phyloP scores from a whole-genome alignment of 1,140 invertebrate genomes.

The Rhyacophila brunnea region DNA sequence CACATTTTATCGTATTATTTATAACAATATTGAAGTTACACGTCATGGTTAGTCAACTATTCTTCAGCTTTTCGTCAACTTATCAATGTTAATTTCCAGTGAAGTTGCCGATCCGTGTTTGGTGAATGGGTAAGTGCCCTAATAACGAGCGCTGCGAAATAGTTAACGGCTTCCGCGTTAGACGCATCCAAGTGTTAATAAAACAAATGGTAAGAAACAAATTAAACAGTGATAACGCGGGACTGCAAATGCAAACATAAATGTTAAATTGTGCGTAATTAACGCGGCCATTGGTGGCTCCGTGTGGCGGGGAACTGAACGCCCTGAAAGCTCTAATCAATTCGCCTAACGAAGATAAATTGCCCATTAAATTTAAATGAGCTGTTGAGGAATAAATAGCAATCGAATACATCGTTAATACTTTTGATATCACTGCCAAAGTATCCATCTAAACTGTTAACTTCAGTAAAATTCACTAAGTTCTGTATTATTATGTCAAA shows the following conservation, averaged over 20 bases:
- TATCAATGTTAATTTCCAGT: too few species aligned
- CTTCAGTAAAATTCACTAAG: too few species aligned
- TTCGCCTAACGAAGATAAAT: conserved; percentile 25
- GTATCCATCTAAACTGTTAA: too few species aligned
- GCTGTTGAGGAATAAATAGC: conserved; percentile 21
- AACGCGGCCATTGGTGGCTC: neutral
- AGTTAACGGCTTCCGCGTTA: neutral
- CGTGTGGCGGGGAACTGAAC: neutral
- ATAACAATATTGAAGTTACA: too few species aligned
- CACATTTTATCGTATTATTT: too few species aligned
- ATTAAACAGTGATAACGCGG: neutral
- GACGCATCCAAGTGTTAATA: neutral
- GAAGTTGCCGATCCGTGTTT: too few species aligned
- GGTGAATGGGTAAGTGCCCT: too few species aligned
- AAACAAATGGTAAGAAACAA: conserved; percentile 9
- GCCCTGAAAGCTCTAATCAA: conserved; percentile 10
- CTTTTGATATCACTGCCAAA: too few species aligned
- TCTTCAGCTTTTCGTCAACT: too few species aligned
- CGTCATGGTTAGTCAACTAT: too few species aligned
- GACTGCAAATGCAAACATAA: conserved; percentile 18
- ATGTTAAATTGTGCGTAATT: conserved; percentile 28
- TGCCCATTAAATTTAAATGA: conserved; percentile 27
- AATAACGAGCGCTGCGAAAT: too few species aligned
- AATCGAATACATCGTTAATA: neutral
- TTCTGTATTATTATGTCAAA: too few species aligned